Evolutionary conservation across 2,888 invertebrate species (phyloP).

Genomic region (Trypoxylon attenuatum): DNA sequence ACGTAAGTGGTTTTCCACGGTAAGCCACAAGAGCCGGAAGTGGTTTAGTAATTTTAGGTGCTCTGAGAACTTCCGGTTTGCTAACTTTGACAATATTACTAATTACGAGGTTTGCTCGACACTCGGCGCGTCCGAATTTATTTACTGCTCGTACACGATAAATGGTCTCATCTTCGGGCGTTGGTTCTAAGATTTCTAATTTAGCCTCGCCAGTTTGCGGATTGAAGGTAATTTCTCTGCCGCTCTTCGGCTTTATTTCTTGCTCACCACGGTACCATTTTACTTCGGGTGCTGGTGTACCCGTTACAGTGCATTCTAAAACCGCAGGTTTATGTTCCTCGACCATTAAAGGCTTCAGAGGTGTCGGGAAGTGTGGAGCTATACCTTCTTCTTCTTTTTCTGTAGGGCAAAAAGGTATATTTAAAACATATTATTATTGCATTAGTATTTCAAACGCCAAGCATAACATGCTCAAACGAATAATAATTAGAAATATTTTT

Average conservation of each 20-base stretch:
- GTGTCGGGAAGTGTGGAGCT: slow-evolving; percentile 81
- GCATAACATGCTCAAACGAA: slow-evolving; percentile 1
- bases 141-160: slow-evolving; percentile 85
- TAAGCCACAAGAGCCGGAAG: slow-evolving; percentile 84
- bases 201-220: slow-evolving; percentile 80
- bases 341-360: slow-evolving; percentile 80
- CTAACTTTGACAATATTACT: slow-evolving; percentile 75
- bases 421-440: not conserved
- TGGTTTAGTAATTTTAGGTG: slow-evolving; percentile 86
- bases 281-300: slow-evolving; percentile 82
- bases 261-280: slow-evolving; percentile 82
- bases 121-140: slow-evolving; percentile 83
- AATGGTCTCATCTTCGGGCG: slow-evolving; percentile 81
- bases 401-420: slow-evolving; percentile 57
- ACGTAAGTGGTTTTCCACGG: slow-evolving; percentile 81
- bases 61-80: slow-evolving; percentile 77
- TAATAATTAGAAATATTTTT: not conserved
- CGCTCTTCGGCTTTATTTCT: slow-evolving; percentile 79
- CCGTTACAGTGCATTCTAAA: slow-evolving; percentile 82
- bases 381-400: slow-evolving; percentile 83
- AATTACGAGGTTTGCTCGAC: slow-evolving; percentile 83
- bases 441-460: not conserved
- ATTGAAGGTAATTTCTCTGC: slow-evolving; percentile 78
- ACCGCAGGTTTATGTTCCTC: slow-evolving; percentile 80
- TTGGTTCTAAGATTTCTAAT: slow-evolving; percentile 80